These are phyloP conservation scores for Adelognathus sp. DNA, from an alignment of 2,888 invertebrate species.

Conservation along the genomic window DNA sequence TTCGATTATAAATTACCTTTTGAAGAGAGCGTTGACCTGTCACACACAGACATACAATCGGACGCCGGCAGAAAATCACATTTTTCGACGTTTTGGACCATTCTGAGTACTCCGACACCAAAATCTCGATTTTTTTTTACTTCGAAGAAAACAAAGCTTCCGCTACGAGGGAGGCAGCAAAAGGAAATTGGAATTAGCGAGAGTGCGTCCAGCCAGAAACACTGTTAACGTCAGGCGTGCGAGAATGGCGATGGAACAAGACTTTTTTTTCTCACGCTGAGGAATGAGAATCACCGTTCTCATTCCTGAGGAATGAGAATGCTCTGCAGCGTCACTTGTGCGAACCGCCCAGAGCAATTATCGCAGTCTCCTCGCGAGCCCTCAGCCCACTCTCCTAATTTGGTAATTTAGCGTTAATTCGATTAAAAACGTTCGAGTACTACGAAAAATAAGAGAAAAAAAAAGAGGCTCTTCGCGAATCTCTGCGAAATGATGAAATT, in stretches of 20 bases:
- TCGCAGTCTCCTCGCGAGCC: conserved; percentile 37
- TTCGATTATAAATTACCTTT: too few species aligned
- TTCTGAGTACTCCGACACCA: too few species aligned
- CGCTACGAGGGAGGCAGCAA: too few species aligned
- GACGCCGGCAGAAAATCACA: too few species aligned
- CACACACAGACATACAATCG: too few species aligned
- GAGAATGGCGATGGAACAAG: not conserved
- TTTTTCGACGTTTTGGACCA: too few species aligned
- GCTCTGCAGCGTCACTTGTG: conserved; percentile 20
- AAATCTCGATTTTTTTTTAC: too few species aligned
- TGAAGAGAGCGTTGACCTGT: too few species aligned
- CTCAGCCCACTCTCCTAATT: conserved; percentile 53
- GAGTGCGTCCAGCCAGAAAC: not conserved
- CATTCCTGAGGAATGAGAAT: too few species aligned
- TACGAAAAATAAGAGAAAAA: conserved; percentile 12
- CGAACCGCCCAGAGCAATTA: conserved; percentile 54
- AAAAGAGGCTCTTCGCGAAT: conserved; percentile 10
- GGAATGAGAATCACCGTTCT: too few species aligned
- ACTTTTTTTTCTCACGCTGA: conserved; percentile 13
- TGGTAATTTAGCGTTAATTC: conserved; percentile 57
- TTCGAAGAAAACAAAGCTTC: too few species aligned
- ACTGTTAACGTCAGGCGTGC: not conserved
- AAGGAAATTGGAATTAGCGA: not conserved
- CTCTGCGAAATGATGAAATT: conserved; percentile 49
- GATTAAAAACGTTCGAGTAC: conserved; percentile 48